Evolutionary conservation across 1,140 invertebrate genomes (phyloP), one percentile per base, ranked within the genome.

Genomic region (Pogonomyrmex californicus): DNA sequence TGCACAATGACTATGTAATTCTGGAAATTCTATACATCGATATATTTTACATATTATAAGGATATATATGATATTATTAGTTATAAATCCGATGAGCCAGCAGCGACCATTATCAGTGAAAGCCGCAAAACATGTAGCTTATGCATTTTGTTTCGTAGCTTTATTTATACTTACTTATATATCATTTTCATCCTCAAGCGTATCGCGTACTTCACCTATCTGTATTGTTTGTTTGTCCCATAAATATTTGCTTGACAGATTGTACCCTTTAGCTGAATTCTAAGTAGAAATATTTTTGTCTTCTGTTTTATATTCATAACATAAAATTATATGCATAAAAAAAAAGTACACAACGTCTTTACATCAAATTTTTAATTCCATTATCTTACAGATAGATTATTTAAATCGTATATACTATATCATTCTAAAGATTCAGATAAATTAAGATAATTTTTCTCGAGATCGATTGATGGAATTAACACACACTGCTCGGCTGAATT

Each of bases 1-100:
- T 95, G 95, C 95, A 95, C 95, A 95, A 95, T 95, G 95, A 95
- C 94, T 95, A 95, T 95, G 94, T 95, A 94, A 93, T 93, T 93
- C 90, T 92, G 91, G 87, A 91, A 91, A 92, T 91, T 91, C 88
- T 88, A 81, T 92, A 91, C 91, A 86, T 82, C 76, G 86, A 76
- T 81, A 87, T 71, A 71, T 54, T 23, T 87, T 86, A 75, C 88
- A 77, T 71, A 82, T 81, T 70, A 83, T 83, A 83, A 88, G 47
- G 36, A 81, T 44, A 71, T 70, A 63, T 51, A 85, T 68, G 51
- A 62, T 71, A 86, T 51, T 66, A 85, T 88, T 88, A 54, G 41
- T 85, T 88, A 87, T 47, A 87, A 91, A 93, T 85, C 92, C 91
- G 94, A 95, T 95, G 94, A 94, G 94, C 92, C 93, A 95, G 93